Evolutionary conservation across 2,113 vertebrate species (phyloP).

Genomic region (Equus quagga): DNA sequence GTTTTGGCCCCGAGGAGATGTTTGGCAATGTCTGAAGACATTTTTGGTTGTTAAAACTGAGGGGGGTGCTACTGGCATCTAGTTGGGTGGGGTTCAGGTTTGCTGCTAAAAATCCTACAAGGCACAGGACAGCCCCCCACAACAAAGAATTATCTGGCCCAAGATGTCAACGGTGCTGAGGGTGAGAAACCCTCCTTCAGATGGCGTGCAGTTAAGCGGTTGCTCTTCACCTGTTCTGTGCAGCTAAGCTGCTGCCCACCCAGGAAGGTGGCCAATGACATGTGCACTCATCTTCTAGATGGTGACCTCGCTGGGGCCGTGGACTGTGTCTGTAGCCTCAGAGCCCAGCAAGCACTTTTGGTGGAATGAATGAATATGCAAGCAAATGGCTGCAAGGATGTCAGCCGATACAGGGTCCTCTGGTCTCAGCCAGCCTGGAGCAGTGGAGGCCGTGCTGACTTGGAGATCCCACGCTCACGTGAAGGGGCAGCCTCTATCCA

Average conservation of each 20-base stretch:
- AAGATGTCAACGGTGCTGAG: not conserved
- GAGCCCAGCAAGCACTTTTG: not conserved
- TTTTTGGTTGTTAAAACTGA: not conserved
- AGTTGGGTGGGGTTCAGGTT: not conserved
- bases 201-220: not conserved
- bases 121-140: not conserved
- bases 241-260: not conserved
- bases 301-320: not conserved
- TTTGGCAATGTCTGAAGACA: not conserved
- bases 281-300: not conserved
- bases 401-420: no score
- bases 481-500: not conserved
- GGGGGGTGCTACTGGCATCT: not conserved
- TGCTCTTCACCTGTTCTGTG: not conserved
- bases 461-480: fast-evolving
- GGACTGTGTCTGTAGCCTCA: not conserved
- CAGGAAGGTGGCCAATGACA: not conserved
- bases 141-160: not conserved
- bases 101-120: not conserved
- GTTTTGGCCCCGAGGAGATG: not conserved
- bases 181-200: not conserved
- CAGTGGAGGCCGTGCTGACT: fast-evolving
- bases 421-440: fast-evolving
- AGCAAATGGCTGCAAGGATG: not conserved
- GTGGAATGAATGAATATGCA: not conserved